Percentiles rank a stretch among this genome's conserved stretches.
phyloP scores from a whole-genome alignment of 2,113 vertebrate species.

The Sinocyclocheilus grahami region DNA sequence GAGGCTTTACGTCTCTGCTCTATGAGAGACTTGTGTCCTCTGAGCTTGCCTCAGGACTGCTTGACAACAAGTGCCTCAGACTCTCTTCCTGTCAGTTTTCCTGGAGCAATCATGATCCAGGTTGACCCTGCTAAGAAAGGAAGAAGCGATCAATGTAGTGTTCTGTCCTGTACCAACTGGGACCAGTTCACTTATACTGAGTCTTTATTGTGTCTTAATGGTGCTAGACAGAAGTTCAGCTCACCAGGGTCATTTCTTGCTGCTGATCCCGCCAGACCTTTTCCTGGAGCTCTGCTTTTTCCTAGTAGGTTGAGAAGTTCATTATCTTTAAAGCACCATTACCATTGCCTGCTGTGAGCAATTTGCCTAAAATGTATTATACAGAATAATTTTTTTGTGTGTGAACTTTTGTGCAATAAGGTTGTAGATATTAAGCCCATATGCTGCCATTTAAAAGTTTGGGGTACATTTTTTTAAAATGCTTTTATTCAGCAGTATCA shows the following conservation, averaged over 20 bases:
- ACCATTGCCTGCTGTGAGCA: neutral
- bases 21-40: neutral
- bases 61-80: neutral
- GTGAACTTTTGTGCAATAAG: neutral
- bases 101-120: neutral
- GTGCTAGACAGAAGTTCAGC: constrained; percentile 11
- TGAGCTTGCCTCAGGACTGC: constrained; percentile 23
- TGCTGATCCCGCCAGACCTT: neutral
- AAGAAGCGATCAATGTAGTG: constrained; percentile 14
- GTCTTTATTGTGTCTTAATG: constrained; percentile 21
- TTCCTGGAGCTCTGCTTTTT: neutral
- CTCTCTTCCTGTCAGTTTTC: neutral
- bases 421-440: neutral
- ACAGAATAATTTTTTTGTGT: neutral
- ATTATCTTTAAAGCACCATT: neutral
- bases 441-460: too few relatives aligned
- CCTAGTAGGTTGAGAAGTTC: neutral
- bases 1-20: neutral
- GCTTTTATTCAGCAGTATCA: too few relatives aligned
- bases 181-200: constrained; percentile 7
- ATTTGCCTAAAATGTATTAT: neutral
- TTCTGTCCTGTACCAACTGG: neutral
- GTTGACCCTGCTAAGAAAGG: neutral
- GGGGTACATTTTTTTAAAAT: too few relatives aligned
- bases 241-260: neutral